A percentile compares a stretch with the other conserved stretches of the same genome.
These are phyloP conservation scores for Eulimnadia texana DNA, from an alignment of 1,140 invertebrate species.

Conservation along the genomic window DNA sequence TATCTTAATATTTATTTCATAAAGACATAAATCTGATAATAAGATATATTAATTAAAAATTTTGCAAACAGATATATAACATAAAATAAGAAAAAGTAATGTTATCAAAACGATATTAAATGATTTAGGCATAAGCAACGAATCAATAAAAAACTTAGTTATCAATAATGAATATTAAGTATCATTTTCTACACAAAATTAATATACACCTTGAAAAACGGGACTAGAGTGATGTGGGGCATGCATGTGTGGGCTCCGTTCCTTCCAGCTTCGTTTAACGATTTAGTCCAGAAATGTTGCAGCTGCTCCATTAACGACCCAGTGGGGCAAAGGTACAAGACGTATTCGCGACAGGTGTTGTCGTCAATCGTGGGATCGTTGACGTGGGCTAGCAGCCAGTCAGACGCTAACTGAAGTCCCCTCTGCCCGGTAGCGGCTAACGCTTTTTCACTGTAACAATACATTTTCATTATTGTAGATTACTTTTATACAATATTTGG, in stretches of 20 bases:
- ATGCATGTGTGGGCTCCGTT: slow-evolving; percentile 78
- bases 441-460: slow-evolving; percentile 56
- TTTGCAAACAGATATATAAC: slow-evolving; percentile 1
- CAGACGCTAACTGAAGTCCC: slow-evolving; percentile 69
- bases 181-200: no score
- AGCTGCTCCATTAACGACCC: slow-evolving; percentile 54
- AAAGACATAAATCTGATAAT: no score
- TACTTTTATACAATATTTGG: slow-evolving; percentile 4
- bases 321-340: slow-evolving; percentile 68
- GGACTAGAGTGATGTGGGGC: slow-evolving; percentile 75
- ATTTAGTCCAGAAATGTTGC: slow-evolving; percentile 61
- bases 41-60: no score
- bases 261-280: slow-evolving; percentile 56
- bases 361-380: slow-evolving; percentile 64
- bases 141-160: no score
- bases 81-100: slow-evolving; percentile 16
- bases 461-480: slow-evolving; percentile 18
- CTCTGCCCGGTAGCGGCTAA: slow-evolving; percentile 73
- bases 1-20: no score
- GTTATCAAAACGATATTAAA: not conserved
- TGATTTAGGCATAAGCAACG: slow-evolving; percentile 8
- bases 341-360: slow-evolving; percentile 59
- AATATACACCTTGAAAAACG: slow-evolving; percentile 62
- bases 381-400: slow-evolving; percentile 77
- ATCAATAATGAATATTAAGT: no score